Conservation (phyloP, 2,888 invertebrate genomes). For the Neuroscelio doddi region DNA sequence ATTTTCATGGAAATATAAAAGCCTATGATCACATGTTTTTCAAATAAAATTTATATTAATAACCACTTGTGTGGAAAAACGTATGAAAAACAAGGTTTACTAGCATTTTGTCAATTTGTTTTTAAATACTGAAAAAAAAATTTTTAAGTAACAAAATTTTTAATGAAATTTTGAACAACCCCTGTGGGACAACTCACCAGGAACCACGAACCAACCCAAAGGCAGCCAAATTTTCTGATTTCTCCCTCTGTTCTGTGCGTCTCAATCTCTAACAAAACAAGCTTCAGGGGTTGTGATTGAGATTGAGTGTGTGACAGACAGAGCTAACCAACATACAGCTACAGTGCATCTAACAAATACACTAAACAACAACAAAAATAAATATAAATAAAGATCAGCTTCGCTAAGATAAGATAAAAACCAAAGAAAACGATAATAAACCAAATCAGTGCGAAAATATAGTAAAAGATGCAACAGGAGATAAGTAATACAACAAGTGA, state of each 20-base stretch:
- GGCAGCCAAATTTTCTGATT: slow-evolving; percentile 69
- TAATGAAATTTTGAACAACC: slow-evolving; percentile 65
- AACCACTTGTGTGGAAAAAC: background rate
- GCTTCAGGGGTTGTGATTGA: slow-evolving; percentile 69
- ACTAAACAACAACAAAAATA: slow-evolving; percentile 71
- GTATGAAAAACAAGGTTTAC: slow-evolving; percentile 10
- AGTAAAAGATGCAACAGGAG: slow-evolving; percentile 46
- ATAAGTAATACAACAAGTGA: slow-evolving; percentile 23
- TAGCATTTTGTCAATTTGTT: background rate
- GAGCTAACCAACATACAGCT: slow-evolving; percentile 72
- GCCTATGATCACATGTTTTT: slow-evolving; percentile 25
- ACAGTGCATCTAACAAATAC: slow-evolving; percentile 73
- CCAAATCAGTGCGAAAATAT: slow-evolving; percentile 38
- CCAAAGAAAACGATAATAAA: slow-evolving; percentile 52
- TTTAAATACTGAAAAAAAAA: slow-evolving; percentile 24
- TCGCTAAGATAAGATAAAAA: slow-evolving; percentile 54
- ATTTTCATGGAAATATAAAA: slow-evolving; percentile 67
- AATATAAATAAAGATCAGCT: slow-evolving; percentile 68
- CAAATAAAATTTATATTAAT: slow-evolving; percentile 32
- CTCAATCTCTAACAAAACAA: slow-evolving; percentile 71
- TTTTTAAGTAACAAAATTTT: slow-evolving; percentile 25
- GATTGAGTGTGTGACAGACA: slow-evolving; percentile 70
- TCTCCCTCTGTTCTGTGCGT: slow-evolving; percentile 66
- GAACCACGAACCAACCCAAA: slow-evolving; percentile 71
- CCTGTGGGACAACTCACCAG: slow-evolving; percentile 71